Evolutionary conservation across 2,113 vertebrate species (phyloP), one percentile per base, ranked within the genome.

Genomic region (Rhinichthys klamathensis): DNA sequence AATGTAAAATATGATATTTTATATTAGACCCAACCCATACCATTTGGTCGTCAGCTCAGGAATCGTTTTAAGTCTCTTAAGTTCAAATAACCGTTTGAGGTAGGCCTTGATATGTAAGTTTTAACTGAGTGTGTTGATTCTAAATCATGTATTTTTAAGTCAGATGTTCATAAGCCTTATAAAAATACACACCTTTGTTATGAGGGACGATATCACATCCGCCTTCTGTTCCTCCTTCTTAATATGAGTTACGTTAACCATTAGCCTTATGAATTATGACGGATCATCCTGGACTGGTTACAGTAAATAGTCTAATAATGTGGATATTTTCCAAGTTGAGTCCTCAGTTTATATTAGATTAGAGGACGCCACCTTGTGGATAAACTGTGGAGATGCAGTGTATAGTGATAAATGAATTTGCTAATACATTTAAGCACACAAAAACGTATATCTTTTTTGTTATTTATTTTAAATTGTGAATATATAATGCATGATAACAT

Each of bases 341-440:
- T 3, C 46, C 11, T 41, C n/a, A 25, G 0, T 1, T 75, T 23
- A 27, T 27, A 54, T 25, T 4, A 61, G 35, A 65, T 23, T 60
- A 38, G 12, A 82, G 51, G 51, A 49, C 60, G 84, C 84, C 87
- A 85, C 41, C 84, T 79, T 41, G 54, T 73, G 87, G 87, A 73
- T 6, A 41, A 32, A 27, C 61, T 21, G 18, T 32, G 23, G 15
- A 82, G 35, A 9, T 41, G 70, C 61, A 51, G 35, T 10, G 13
- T 44, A 23, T 6, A 54, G 5, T 51, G 49, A 51, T 16, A 16
- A 15, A 49, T 16, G 0, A 56, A 56, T 56, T 18, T 49, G 4
- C 1, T 49, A 4, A 49, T 15, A 49, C 4, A 49, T 15, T 49
- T 49, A 49, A 49, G 15, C 51, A 18, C 16, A 54, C 51, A 56